Base-by-base conservation (phyloP, 2,797 vertebrate species). In the Molossus alvarezi region DNA sequence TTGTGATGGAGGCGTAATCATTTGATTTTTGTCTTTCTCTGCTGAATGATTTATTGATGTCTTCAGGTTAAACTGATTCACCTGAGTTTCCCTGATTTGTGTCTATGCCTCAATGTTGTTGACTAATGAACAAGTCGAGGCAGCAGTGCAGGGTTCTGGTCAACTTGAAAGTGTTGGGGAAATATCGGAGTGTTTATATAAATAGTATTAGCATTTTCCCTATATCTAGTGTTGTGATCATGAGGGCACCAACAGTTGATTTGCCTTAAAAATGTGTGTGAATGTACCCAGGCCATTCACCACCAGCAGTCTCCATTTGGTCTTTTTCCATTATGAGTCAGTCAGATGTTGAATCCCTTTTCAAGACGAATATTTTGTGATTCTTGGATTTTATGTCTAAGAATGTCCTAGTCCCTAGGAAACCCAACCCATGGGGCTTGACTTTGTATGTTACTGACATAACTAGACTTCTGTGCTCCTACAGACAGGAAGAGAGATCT, bases 11-110 rank as follows among this genome's bases (percentile, higher is more conserved):
- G 21, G 13, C 77, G 17, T 96, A 96, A 80, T 95, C 37, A 23
- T 92, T 94, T 89, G 57, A 76, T 76, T 92, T 95, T 86, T 89
- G 65, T 93, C 72, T 95, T 51, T 41, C 91, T 96, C 53, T 88
- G 9, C n/a, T 57, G 57, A 94, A 92, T 33, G 37, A 37, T 60
- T 80, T 92, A 88, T 89, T 79, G 41, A 77, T 69, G 20, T 73
- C 79, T 95, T 89, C 64, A 79, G 17, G 65, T 95, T 96, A 67
- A 95, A 88, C 64, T 93, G 73, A 87, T 94, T 95, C 33, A 53
- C 48, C 3, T 83, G 77, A 86, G 29, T 77, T 95, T 29, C 20
- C 55, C 58, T 65, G 37, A 79, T 95, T 76, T 89, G 20, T 17
- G 51, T 41, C 62, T 58, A 12, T 48, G 18, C 67, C 67, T 88